Base-by-base conservation (phyloP, 2,888 invertebrate species). In the Scotopteryx bipunctaria region DNA sequence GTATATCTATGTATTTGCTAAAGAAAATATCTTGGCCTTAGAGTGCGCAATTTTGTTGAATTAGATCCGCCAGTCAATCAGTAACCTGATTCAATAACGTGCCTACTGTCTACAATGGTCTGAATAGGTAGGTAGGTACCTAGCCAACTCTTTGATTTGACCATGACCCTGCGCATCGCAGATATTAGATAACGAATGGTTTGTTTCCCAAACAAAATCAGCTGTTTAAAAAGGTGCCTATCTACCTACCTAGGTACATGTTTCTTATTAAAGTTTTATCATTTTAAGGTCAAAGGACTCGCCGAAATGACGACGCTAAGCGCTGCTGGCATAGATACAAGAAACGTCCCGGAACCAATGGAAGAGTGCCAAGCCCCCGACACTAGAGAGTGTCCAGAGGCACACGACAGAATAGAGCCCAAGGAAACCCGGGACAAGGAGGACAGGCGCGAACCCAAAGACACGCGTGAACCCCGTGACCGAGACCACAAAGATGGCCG, bases 301-400 rank as follows among this genome's bases (percentile, higher is more conserved):
- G 96, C 97, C 88, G 97, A 97, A 91, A 97, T 97, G 95, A 96
- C 96, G 80, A 95, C 95, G 82, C 91, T 95, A 83, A 94, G 94
- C 76, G 92, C 93, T 67, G 93, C 93, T 67, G 86, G 92, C 76
- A 91, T 93, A 69, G 88, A 83, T 66, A 77, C 79, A 65, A 83
- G 83, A 75, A 87, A 78, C 74, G 87, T 87, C 61, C 72, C 83
- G 76, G 90, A 89, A 78, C 84, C 87, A 69, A 90, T 90, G 90
- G 90, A 89, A 69, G 88, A 89, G 74, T 83, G 87, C 66, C 84
- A 80, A 69, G 65, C 79, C 40, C 80, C 79, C 64, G 86, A 86
- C 55, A 66, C 70, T 29, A 80, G 78, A 57, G 88, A 86, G 64
- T 73, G 76, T 65, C 70, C 73, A 58, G 86, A 86, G 54, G 41